These are phyloP conservation scores for Arctia plantaginis DNA, from an alignment of 2,888 invertebrate species.

Conservation along the genomic window DNA sequence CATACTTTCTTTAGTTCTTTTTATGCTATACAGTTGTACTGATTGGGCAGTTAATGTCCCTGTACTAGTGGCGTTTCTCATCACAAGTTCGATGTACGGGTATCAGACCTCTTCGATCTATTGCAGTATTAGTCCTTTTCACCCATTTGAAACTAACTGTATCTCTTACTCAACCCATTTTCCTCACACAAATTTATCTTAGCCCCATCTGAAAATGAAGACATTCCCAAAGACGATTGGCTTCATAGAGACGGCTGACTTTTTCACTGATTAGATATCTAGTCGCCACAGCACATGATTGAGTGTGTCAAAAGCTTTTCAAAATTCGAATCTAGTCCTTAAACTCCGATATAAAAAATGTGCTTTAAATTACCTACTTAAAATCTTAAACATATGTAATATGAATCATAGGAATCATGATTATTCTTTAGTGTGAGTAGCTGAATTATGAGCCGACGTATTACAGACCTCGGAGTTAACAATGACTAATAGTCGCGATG, in stretches of 20 bases:
- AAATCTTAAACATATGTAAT: conserved; percentile 42
- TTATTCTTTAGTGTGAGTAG: conserved; percentile 38
- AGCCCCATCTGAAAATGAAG: too few relatives aligned
- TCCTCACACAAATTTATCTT: not conserved
- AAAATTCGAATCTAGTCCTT: conserved; percentile 2
- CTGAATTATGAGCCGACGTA: conserved; percentile 48
- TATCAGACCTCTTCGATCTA: too few relatives aligned
- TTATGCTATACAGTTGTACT: not conserved
- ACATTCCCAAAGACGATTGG: too few relatives aligned
- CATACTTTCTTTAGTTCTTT: not conserved
- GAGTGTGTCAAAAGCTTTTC: conserved; percentile 6
- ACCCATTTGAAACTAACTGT: not conserved
- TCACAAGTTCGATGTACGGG: too few relatives aligned
- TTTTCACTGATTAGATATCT: not conserved
- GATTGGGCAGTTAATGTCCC: not conserved
- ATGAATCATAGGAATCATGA: conserved; percentile 45
- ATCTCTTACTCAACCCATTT: not conserved
- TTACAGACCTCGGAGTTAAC: conserved; percentile 50
- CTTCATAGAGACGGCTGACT: too few relatives aligned
- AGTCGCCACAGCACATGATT: not conserved
- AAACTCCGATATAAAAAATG: not conserved
- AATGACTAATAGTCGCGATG: conserved; percentile 59
- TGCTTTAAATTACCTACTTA: conserved; percentile 4
- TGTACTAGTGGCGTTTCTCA: too few relatives aligned
- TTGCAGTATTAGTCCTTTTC: too few relatives aligned